These are phyloP conservation scores for Rhopalosiphum nymphaeae DNA, from an alignment of 2,888 invertebrate species.

Conservation along the genomic window DNA sequence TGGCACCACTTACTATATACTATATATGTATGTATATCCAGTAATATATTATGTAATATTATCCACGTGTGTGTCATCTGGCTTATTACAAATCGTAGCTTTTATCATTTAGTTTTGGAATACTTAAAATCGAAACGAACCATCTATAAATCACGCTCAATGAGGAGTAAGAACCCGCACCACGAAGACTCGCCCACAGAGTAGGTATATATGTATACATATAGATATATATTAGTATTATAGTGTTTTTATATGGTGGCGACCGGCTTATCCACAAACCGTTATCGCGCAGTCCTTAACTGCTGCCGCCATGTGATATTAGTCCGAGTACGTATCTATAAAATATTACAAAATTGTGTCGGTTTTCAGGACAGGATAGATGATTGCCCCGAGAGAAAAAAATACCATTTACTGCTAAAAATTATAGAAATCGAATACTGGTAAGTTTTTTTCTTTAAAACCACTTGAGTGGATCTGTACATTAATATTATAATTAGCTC, in stretches of 20 bases:
- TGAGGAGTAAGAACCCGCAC: background rate
- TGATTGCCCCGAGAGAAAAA: background rate
- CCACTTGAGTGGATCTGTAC: background rate
- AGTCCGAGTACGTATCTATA: background rate
- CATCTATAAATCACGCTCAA: background rate
- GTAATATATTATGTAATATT: background rate
- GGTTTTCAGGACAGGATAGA: background rate
- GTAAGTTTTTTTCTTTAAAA: background rate
- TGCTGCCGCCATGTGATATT: background rate
- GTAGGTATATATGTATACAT: background rate
- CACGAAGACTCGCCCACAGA: background rate
- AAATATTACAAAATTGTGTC: background rate
- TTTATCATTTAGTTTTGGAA: conserved; percentile 11
- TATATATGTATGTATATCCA: background rate
- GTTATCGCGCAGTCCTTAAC: background rate
- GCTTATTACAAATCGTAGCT: conserved; percentile 4
- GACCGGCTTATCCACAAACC: conserved; percentile 8
- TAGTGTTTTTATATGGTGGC: conserved; percentile 13
- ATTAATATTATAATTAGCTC: background rate
- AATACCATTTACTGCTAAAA: background rate
- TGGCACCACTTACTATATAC: background rate
- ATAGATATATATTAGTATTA: background rate
- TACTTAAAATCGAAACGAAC: conserved; percentile 4
- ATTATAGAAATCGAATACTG: background rate
- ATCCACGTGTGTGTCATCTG: conserved; percentile 3